A percentile compares a stretch with the other conserved stretches of the same genome.
phyloP scores from a whole-genome alignment of 2,113 vertebrate genomes.

The Megaptera novaeangliae region DNA sequence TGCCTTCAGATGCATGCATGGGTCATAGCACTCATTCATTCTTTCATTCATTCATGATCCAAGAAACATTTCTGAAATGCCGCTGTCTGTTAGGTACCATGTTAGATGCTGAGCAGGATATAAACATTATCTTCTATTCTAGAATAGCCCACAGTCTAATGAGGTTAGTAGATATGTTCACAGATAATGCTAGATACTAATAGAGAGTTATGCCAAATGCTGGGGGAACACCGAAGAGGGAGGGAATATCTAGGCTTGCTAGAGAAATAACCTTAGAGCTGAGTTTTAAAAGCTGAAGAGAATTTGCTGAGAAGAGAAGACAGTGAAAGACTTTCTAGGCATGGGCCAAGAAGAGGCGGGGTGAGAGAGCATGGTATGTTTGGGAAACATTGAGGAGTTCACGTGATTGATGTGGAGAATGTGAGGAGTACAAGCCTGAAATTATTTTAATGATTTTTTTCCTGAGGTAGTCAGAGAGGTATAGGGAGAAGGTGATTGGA shows the following conservation, averaged over 20 bases:
- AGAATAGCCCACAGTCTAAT: background rate
- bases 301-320: conserved; percentile 17
- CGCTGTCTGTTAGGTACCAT: background rate
- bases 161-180: background rate
- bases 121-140: background rate
- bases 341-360: background rate
- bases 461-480: background rate
- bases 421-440: background rate
- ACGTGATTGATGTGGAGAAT: background rate
- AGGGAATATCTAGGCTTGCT: background rate
- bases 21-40: background rate
- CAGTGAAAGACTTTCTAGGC: background rate
- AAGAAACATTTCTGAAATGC: background rate
- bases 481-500: background rate
- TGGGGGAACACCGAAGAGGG: background rate
- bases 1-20: background rate
- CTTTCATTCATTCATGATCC: background rate
- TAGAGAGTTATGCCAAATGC: background rate
- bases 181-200: background rate
- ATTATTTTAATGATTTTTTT: background rate
- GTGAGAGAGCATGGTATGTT: background rate
- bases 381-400: background rate
- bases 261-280: background rate
- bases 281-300: conserved; percentile 1
- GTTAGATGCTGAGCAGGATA: background rate